These are phyloP conservation scores for Luffia ferchaultella DNA, from an alignment of 2,888 invertebrate species.

Conservation along the genomic window DNA sequence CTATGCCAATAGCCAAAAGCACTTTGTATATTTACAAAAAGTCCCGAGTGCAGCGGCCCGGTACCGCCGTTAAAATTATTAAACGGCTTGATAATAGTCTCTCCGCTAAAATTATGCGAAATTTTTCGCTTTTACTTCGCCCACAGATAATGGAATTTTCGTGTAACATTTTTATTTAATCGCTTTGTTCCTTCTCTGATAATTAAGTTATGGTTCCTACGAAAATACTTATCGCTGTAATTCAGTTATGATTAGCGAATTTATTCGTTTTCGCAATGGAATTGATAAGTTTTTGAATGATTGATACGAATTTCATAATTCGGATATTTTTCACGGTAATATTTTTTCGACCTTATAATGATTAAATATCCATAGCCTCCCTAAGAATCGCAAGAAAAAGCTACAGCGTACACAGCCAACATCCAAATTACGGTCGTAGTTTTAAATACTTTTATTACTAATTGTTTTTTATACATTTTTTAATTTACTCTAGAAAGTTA, in stretches of 20 bases:
- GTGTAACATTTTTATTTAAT: constrained; percentile 24
- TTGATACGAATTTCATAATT: not conserved
- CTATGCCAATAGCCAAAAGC: not conserved
- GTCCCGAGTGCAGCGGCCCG: not conserved
- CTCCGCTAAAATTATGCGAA: not conserved
- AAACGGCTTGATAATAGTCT: constrained; percentile 13
- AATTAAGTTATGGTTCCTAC: not conserved
- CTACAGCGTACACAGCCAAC: no score
- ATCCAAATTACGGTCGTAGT: no score
- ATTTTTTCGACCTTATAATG: no score
- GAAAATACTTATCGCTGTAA: not conserved
- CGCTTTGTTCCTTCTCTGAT: constrained; percentile 8
- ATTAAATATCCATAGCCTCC: no score
- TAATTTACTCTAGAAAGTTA: no score
- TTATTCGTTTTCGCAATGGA: not conserved
- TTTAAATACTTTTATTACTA: no score
- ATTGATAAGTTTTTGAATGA: not conserved
- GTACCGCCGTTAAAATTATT: constrained; percentile 19
- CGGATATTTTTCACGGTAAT: not conserved
- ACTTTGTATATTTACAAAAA: not conserved
- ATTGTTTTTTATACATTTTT: no score
- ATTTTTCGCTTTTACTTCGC: not conserved
- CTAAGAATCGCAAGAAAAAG: no score
- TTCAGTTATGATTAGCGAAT: not conserved
- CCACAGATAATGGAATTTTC: constrained; percentile 24